Evolutionary conservation across 1,140 invertebrate species (phyloP), one percentile per base, ranked within the genome.

Genomic region (Pogonus chalceus): DNA sequence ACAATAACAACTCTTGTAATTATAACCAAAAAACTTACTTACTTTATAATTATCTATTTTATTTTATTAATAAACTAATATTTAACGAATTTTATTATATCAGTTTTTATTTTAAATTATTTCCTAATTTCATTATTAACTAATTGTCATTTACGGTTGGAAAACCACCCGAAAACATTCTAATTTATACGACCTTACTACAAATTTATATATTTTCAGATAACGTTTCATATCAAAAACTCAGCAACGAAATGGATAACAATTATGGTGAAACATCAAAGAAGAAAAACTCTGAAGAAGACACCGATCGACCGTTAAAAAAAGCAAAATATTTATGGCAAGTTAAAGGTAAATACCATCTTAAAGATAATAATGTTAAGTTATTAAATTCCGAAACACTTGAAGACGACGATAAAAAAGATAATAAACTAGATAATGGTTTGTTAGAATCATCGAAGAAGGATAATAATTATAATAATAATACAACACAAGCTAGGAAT

Each of bases 291-390:
- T 3, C 37, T 10, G 37, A 43, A 10, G 7, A 55, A 46, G 72
- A 70, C 60, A 67, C 68, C 52, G 73, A 77, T 57, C 73, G 74
- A 66, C 77, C 76, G 57, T 70, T 79, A 52, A 82, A 82, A 65
- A 81, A 81, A 67, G 79, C 79, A 22, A 70, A 75, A 59, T 80
- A 76, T 69, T 71, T 77, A 39, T 81, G 79, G 79, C 77, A 82
- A 73, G 73, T 81, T 26, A 81, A 82, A 66, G 77, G 78, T 20
- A 78, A 76, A 73, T 75, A 75, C 63, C 74, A 79, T 63, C 66
- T 79, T 46, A 79, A 73, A 67, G 72, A 65, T 21, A 56, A 55
- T 18, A 9, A 12, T 43, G 18, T 4, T 12, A 43, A 18, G 7
- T 3, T 52, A 71, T 55, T 52, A 49, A 39, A 56, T 22, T 35